These are phyloP conservation scores for Tinea pellionella DNA, from an alignment of 2,888 invertebrate species.

Conservation along the genomic window DNA sequence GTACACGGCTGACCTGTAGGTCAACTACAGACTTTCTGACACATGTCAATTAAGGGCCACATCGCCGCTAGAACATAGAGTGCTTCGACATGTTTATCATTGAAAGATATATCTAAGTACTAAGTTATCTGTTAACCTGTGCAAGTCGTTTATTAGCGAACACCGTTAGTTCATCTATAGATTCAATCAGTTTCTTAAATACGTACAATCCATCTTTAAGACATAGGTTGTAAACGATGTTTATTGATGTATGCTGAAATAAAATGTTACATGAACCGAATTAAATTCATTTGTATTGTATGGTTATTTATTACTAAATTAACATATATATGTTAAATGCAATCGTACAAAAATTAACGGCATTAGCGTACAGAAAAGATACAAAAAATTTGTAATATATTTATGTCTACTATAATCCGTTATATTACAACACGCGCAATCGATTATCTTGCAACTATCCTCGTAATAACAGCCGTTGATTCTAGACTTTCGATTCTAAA, in stretches of 20 bases:
- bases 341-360: neutral
- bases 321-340: neutral
- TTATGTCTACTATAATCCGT: neutral
- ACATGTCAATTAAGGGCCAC: slow-evolving; percentile 64
- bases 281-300: too few relatives aligned
- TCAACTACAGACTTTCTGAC: slow-evolving; percentile 63
- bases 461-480: slow-evolving; percentile 7
- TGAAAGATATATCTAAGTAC: neutral
- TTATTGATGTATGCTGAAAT: too few relatives aligned
- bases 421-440: slow-evolving; percentile 10
- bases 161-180: neutral
- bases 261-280: too few relatives aligned
- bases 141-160: neutral
- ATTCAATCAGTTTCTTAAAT: too few relatives aligned
- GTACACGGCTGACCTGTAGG: slow-evolving; percentile 60
- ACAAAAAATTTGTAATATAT: neutral
- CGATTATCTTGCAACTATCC: slow-evolving; percentile 9
- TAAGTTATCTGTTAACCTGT: neutral
- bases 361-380: neutral
- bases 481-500: slow-evolving; percentile 6
- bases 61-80: slow-evolving; percentile 45
- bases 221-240: too few relatives aligned
- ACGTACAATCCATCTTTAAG: too few relatives aligned
- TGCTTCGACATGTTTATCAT: slow-evolving; percentile 59
- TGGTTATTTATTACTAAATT: neutral